Conservation (phyloP, 2,113 vertebrate species). For the Saguinus midas region DNA sequence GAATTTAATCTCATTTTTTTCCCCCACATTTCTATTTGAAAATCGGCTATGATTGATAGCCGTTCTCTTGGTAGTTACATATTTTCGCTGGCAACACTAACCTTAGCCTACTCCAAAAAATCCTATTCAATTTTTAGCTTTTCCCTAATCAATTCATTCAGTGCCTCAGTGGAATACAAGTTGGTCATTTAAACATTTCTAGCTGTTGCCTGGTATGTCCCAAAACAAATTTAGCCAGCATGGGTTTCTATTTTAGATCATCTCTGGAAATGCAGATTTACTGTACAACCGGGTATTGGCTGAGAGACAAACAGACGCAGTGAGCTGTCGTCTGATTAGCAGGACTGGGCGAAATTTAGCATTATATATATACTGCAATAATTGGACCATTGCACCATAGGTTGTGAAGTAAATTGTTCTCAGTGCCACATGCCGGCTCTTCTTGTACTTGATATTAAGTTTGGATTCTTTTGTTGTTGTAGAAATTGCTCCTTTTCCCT, state of each 20-base stretch:
- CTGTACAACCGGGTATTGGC: slow-evolving; percentile 80
- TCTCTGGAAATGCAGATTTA: slow-evolving; percentile 84
- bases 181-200: slow-evolving; percentile 84
- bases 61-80: slow-evolving; percentile 47
- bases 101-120: slow-evolving; percentile 76
- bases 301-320: slow-evolving; percentile 77
- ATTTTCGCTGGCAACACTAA: slow-evolving; percentile 46
- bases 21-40: slow-evolving; percentile 32
- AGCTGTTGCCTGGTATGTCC: slow-evolving; percentile 83
- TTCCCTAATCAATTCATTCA: slow-evolving; percentile 81
- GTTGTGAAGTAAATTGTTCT: slow-evolving; percentile 46
- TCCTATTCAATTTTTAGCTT: slow-evolving; percentile 78
- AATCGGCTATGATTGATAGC: slow-evolving; percentile 54
- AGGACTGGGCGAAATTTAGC: slow-evolving; percentile 74
- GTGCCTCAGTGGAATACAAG: slow-evolving; percentile 76
- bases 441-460: slow-evolving; percentile 45
- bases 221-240: slow-evolving; percentile 84
- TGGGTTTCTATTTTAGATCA: slow-evolving; percentile 84
- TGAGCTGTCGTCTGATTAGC: slow-evolving; percentile 82
- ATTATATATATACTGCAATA: background rate
- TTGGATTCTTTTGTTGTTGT: slow-evolving; percentile 34
- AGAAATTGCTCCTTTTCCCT: background rate
- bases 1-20: background rate
- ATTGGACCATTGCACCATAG: slow-evolving; percentile 46
- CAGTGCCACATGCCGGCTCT: background rate